Evolutionary conservation across 2,888 invertebrate species (phyloP).

Genomic region (Eulithis prunata): DNA sequence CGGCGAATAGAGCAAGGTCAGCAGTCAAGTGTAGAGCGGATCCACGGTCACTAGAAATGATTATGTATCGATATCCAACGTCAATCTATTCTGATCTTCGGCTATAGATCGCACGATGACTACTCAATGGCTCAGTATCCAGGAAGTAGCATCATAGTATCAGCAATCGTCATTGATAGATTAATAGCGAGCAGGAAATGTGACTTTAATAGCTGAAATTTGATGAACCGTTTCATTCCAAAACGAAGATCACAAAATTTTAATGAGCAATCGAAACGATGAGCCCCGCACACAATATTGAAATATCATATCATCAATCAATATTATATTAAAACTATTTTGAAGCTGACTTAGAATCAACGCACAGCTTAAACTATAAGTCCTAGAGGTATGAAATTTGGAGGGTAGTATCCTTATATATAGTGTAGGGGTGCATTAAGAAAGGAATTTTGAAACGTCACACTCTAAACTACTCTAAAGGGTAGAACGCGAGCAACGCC

Average conservation of each 20-base stretch:
- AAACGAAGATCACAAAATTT: constrained; percentile 51
- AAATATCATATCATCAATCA: too few relatives aligned
- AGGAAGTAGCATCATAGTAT: constrained; percentile 28
- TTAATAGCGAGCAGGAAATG: constrained; percentile 61
- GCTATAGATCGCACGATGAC: constrained; percentile 18
- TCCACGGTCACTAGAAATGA: constrained; percentile 58
- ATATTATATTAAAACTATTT: too few relatives aligned
- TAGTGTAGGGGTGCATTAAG: too few relatives aligned
- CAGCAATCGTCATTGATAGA: constrained; percentile 23
- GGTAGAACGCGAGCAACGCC: too few relatives aligned
- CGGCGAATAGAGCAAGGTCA: constrained; percentile 66
- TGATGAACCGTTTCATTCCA: constrained; percentile 51
- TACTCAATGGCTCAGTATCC: constrained; percentile 16
- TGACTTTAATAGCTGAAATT: constrained; percentile 62
- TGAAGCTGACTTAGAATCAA: too few relatives aligned
- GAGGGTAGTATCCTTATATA: too few relatives aligned
- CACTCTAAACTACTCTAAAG: too few relatives aligned
- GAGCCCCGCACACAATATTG: constrained; percentile 43
- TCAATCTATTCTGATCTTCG: constrained; percentile 40
- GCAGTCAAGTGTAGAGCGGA: constrained; percentile 61
- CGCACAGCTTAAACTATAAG: too few relatives aligned
- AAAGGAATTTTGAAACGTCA: too few relatives aligned
- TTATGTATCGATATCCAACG: constrained; percentile 52
- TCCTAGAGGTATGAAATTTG: too few relatives aligned
- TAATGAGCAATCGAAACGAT: constrained; percentile 48